Evolutionary conservation across 35 echinoderm and acorn worm species (phyloP).

Genomic region (Ophiothrix spiculata): DNA sequence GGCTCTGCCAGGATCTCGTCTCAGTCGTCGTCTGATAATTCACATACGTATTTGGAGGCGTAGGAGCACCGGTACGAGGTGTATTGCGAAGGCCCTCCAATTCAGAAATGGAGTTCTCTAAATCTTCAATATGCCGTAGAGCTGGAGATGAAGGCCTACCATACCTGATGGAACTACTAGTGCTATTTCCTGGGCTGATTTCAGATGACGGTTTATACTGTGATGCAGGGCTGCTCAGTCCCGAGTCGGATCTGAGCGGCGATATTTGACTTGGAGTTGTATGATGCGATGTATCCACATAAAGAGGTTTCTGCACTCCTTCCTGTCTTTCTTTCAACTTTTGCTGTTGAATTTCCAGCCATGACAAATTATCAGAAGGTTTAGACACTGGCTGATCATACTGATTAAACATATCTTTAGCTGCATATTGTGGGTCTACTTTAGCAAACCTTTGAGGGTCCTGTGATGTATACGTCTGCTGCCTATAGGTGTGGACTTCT

Average conservation of each 20-base stretch:
- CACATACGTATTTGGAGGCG: slow-evolving; percentile 27
- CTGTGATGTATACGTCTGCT: not conserved
- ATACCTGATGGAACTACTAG: not conserved
- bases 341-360: slow-evolving; percentile 47
- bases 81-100: not conserved
- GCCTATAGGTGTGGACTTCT: no score
- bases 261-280: not conserved
- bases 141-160: not conserved
- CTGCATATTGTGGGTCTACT: no score
- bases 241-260: not conserved
- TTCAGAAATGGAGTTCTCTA: slow-evolving; percentile 30
- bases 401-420: no score
- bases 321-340: slow-evolving; percentile 30
- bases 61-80: not conserved
- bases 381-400: no score
- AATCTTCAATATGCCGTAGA: slow-evolving; percentile 14
- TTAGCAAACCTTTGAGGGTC: no score
- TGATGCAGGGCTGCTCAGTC: not conserved
- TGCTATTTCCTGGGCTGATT: not conserved
- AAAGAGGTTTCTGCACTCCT: slow-evolving; percentile 3
- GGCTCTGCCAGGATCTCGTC: slow-evolving; percentile 15
- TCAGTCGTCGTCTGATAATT: slow-evolving; percentile 1
- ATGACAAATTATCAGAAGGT: slow-evolving; percentile 22
- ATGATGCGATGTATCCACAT: slow-evolving; percentile 13
- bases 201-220: not conserved